Base-by-base conservation (phyloP, 2,888 invertebrate genomes). In the Megalurothrips usitatus region DNA sequence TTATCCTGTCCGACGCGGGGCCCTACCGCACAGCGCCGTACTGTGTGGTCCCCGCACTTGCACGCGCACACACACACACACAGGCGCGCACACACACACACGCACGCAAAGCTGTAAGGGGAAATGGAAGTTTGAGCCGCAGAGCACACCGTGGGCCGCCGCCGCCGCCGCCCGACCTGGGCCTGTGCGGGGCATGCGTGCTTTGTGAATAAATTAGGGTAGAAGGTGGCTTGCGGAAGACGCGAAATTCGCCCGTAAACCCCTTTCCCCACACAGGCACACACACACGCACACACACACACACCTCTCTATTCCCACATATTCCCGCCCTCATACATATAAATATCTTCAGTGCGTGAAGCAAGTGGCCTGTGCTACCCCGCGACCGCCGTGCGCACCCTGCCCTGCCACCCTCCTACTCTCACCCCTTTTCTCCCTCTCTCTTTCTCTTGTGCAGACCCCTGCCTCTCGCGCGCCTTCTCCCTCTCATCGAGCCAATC, bases 141-240 rank as follows among this genome's bases (percentile, higher is more conserved):
- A n/a, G 19, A 58, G 4, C 58, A 17, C 58, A 58, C 58, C 19
- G 58, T 58, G 68, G 68, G 68, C 23, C 26, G 68, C 26, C 23
- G 26, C 68, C 23, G 68, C 23, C n/a, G n/a, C n/a, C n/a, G n/a
- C n/a, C n/a, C n/a, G n/a, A n/a, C n/a, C 63, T 9, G 63, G 63
- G 68, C 23, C 34, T 19, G 68, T n/a, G 23, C 68, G 68, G 11
- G 68, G 68, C 68, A 19, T 19, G 58, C 58, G 26, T 75, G 68
- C 68, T 75, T 75, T 75, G 68, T 75, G 68, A 75, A 75, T 75
- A 75, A 75, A 75, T 75, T 75, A 75, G 26, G 68, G 68, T 75
- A 26, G 68, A 52, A 75, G 68, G 68, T 75, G 68, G 68, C 68
- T 75, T 75, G 68, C 68, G 68, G 68, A 75, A 75, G 68, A 75